phyloP scores from a whole-genome alignment of 1,140 invertebrate species.

The Drosophila prosaltans region DNA sequence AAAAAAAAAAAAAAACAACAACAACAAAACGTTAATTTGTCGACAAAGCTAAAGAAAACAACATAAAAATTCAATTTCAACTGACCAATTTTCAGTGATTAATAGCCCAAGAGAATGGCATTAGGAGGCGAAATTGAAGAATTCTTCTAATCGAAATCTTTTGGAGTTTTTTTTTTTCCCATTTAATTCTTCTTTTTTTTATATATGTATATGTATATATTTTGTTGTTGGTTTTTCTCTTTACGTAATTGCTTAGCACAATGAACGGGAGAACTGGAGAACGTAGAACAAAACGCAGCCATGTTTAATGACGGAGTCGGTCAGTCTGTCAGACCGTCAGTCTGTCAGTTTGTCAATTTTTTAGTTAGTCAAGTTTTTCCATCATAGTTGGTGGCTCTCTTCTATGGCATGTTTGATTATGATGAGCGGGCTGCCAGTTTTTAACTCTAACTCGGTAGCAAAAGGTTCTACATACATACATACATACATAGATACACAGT shows the following conservation, averaged over 20 bases:
- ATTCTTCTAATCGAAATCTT: slow-evolving; percentile 12
- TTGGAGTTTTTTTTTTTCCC: background rate
- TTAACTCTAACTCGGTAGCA: slow-evolving; percentile 34
- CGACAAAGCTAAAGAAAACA: slow-evolving; percentile 30
- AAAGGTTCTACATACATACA: slow-evolving; percentile 45
- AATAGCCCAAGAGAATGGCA: slow-evolving; percentile 41
- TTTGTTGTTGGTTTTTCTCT: slow-evolving; percentile 7
- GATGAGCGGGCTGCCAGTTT: slow-evolving; percentile 36
- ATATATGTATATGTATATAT: too few species aligned
- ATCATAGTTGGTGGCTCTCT: background rate
- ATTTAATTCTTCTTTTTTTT: background rate
- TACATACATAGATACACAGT: slow-evolving; percentile 37
- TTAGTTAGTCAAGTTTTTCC: background rate
- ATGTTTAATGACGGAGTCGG: slow-evolving; percentile 48
- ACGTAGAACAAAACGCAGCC: slow-evolving; percentile 32
- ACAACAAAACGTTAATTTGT: slow-evolving; percentile 80
- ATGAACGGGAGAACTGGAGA: background rate
- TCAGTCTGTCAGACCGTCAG: slow-evolving; percentile 16
- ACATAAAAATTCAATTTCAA: slow-evolving; percentile 72
- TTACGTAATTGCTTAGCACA: slow-evolving; percentile 47
- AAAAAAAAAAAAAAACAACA: slow-evolving; percentile 36
- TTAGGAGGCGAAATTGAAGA: slow-evolving; percentile 15
- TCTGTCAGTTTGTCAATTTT: too few species aligned
- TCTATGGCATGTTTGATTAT: slow-evolving; percentile 45
- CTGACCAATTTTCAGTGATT: slow-evolving; percentile 64